Percentiles rank a stretch among this genome's conserved stretches.
Conservation (phyloP, 2,113 vertebrate species). For the Seriola dumerili region DNA sequence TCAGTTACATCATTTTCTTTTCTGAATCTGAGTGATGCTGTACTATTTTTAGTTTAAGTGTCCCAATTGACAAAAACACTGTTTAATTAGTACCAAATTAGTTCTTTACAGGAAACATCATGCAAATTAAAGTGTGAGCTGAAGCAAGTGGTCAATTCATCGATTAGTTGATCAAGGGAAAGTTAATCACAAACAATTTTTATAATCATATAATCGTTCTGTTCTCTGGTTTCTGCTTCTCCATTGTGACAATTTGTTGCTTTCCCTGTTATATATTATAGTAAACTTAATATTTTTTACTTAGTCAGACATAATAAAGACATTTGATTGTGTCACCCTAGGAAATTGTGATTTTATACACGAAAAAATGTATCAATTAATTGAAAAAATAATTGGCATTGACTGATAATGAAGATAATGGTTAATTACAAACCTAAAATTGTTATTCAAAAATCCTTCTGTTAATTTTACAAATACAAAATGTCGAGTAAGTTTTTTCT, state of each 20-base stretch:
- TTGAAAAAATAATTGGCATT: too few species aligned
- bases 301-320: background rate
- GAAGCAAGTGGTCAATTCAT: background rate
- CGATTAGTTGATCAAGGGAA: background rate
- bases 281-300: too few species aligned
- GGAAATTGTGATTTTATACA: too few species aligned
- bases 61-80: background rate
- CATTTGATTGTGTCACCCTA: too few species aligned
- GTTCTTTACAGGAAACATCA: background rate
- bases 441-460: background rate
- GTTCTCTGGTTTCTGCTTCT: too few species aligned
- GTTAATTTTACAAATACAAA: background rate
- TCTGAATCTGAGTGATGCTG: background rate
- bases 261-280: too few species aligned
- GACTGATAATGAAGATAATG: too few species aligned
- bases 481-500: background rate
- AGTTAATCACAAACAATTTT: background rate
- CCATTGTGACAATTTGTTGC: too few species aligned
- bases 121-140: background rate
- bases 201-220: too few species aligned
- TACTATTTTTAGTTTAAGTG: background rate
- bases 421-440: background rate
- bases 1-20: background rate
- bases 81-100: background rate
- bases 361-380: too few species aligned